These are phyloP conservation scores for Sternotherus odoratus DNA, from an alignment of 2,797 vertebrate genomes.

Conservation along the genomic window DNA sequence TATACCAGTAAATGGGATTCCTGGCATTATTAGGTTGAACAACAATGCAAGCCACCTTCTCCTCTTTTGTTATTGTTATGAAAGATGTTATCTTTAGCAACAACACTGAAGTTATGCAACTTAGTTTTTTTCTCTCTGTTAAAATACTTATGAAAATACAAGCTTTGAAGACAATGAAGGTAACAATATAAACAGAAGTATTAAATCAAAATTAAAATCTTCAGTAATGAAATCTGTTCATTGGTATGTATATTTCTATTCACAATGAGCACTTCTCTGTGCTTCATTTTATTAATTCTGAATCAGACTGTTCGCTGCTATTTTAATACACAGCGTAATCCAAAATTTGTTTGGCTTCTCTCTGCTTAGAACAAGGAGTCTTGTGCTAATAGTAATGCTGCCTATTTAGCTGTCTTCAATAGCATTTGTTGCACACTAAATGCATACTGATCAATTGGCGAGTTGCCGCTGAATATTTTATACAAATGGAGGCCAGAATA, in stretches of 20 bases:
- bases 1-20: neutral
- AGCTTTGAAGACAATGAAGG: conserved; percentile 3
- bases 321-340: conserved; percentile 14
- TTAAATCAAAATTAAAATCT: conserved; percentile 74
- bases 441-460: conserved; percentile 53
- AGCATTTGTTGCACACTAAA: conserved; percentile 46
- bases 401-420: conserved; percentile 50
- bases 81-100: conserved; percentile 64
- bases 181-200: conserved; percentile 32
- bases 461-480: conserved; percentile 1
- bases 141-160: conserved; percentile 53
- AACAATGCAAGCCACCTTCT: neutral
- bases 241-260: neutral
- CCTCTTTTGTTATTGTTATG: conserved; percentile 45
- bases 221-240: conserved; percentile 47
- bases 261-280: neutral
- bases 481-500: conserved; percentile 12
- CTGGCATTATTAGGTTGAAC: neutral
- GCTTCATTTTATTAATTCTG: conserved; percentile 57
- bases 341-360: neutral
- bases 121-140: conserved; percentile 1
- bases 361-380: conserved; percentile 32
- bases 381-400: conserved; percentile 5
- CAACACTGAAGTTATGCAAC: conserved; percentile 23
- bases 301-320: conserved; percentile 45